Conservation (phyloP, 2,113 vertebrate genomes). For the Rhinoptilus africanus region DNA sequence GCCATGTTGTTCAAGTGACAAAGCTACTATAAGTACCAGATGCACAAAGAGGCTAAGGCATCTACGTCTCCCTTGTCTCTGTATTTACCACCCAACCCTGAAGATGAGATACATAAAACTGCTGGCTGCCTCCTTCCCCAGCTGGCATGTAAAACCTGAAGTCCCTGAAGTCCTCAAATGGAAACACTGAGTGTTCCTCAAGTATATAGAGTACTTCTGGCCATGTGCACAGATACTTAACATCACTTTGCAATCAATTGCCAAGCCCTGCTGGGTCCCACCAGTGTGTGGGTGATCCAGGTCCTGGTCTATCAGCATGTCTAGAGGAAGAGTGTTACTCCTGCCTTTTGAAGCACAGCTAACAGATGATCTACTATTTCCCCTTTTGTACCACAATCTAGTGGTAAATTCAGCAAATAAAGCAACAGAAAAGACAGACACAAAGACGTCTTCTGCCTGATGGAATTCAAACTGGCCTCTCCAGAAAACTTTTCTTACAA, state of each 20-base stretch:
- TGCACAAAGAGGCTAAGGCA: not conserved
- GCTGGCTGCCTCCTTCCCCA: not conserved
- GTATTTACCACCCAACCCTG: not conserved
- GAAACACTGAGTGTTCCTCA: not conserved
- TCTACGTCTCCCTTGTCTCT: not conserved
- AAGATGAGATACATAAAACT: not conserved
- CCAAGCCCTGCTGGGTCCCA: not conserved
- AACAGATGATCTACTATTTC: not conserved
- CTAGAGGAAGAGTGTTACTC: not conserved
- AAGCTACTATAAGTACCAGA: not conserved
- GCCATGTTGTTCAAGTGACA: constrained; percentile 1
- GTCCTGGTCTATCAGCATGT: not conserved
- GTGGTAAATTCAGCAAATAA: not conserved
- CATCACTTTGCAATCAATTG: not conserved
- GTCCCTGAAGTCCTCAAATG: not conserved
- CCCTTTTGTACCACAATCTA: not conserved
- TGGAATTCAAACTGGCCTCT: not conserved
- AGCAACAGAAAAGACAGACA: not conserved
- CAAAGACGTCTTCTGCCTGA: not conserved
- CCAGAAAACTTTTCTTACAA: not conserved
- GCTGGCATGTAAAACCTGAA: not conserved
- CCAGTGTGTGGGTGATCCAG: not conserved
- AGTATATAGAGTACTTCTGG: not conserved
- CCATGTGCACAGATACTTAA: not conserved
- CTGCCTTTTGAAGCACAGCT: not conserved